Base-by-base conservation (phyloP, 1,140 invertebrate species). In the Drosophila tristis region DNA sequence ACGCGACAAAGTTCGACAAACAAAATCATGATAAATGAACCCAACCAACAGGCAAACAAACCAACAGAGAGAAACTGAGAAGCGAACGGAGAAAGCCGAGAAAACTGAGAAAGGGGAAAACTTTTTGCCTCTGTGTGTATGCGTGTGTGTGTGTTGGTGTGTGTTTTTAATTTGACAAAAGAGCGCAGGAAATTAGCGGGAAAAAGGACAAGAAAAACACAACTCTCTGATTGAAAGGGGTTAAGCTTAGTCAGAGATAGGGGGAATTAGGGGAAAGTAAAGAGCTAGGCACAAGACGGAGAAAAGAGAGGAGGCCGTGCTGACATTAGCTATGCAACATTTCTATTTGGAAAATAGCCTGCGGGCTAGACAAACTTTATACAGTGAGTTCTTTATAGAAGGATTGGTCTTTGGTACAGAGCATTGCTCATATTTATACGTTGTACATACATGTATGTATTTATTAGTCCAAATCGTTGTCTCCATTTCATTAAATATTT, bases 1-100 rank as follows among this genome's bases (percentile, higher is more conserved):
- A 64, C 63, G 58, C 71, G 73, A 78, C 65, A 70, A 89, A 84
- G 68, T 89, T 89, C 79, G 76, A 76, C 84, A 90, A 89, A 90
- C 85, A 89, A 75, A 89, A 89, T 89, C 84, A 89, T 89, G 84
- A 89, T 89, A 89, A 89, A 89, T 89, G 84, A 89, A 89, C 67
- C 65, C 84, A 63, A 89, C 67, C 73, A 84, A 67, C 81, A 79
- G 75, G 72, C 74, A 78, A 80, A 58, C 51, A 57, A 64, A 67
- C 57, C 54, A 58, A 50, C 56, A 56, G 54, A 57, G 49, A 66
- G 45, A 47, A 39, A 15, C 29, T 29, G 20, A 47, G 45, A 49
- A 62, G 59, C 42, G 48, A 39, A 23, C 29, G 44, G 45, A 31
- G 31, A 56, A 65, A 51, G 35, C 11, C 35, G 35, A 39, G 11